phyloP scores from a whole-genome alignment of 2,113 vertebrate species.

The Agelaius tricolor region DNA sequence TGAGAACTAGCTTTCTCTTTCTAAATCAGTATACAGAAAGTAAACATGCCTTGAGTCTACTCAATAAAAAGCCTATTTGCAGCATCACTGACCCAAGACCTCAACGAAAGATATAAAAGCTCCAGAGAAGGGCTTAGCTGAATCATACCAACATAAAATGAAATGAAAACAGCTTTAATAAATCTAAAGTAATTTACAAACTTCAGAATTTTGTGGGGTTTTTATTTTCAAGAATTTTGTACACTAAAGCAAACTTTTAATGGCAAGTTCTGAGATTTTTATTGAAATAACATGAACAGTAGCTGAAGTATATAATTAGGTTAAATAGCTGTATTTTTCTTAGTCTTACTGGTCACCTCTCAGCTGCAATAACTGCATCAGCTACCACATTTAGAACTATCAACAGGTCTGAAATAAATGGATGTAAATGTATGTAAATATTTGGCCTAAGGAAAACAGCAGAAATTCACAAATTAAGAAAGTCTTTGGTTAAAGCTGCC shows the following conservation, averaged over 20 bases:
- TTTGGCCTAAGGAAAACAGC: neutral
- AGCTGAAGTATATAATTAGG: neutral
- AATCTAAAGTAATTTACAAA: conserved; percentile 6
- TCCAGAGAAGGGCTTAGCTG: conserved; percentile 20
- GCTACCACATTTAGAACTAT: neutral
- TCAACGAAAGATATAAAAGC: neutral
- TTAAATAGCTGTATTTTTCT: neutral
- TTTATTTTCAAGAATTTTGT: neutral
- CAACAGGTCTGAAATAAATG: neutral
- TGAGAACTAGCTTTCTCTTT: neutral
- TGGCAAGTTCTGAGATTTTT: neutral
- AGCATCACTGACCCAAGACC: conserved; percentile 36
- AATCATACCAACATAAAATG: conserved; percentile 10
- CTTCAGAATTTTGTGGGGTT: neutral
- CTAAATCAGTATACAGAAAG: neutral
- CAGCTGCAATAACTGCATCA: neutral
- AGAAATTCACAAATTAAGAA: neutral
- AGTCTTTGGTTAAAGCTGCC: neutral
- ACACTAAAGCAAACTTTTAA: neutral
- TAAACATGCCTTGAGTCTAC: conserved; percentile 1
- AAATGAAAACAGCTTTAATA: conserved; percentile 44
- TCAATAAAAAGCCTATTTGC: conserved; percentile 53
- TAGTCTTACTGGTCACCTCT: neutral
- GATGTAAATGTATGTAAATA: neutral
- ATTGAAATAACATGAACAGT: neutral